phyloP scores from a whole-genome alignment of 2,888 invertebrate genomes.

The Minunthozetes semirufus region DNA sequence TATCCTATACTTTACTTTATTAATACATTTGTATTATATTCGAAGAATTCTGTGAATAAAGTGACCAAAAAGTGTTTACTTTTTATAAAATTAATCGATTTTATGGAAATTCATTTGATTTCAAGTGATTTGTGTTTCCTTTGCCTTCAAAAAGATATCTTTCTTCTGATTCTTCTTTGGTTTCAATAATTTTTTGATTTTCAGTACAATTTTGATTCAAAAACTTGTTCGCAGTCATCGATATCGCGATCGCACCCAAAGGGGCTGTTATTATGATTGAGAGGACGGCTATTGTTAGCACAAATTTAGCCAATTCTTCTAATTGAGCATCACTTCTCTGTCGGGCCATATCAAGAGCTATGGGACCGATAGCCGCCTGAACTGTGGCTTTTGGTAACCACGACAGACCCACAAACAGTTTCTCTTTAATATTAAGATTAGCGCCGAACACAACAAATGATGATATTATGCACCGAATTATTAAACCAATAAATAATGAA shows the following conservation, averaged over 20 bases:
- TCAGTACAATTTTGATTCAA: background rate
- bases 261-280: constrained; percentile 75
- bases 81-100: background rate
- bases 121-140: no score
- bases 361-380: constrained; percentile 65
- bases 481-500: constrained; percentile 53
- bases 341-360: constrained; percentile 53
- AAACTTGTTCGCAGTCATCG: no score
- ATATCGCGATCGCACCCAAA: constrained; percentile 48
- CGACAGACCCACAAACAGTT: constrained; percentile 78
- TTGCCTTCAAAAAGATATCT: background rate
- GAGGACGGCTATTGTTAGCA: constrained; percentile 69
- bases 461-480: constrained; percentile 53
- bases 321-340: background rate
- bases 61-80: background rate
- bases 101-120: background rate
- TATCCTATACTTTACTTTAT: no score
- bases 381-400: constrained; percentile 97
- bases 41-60: background rate
- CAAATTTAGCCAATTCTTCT: constrained; percentile 51
- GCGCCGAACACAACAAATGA: constrained; percentile 56
- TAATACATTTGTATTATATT: constrained; percentile 17
- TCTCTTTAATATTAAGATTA: constrained; percentile 76
- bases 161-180: background rate
- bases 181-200: background rate